Evolutionary conservation across 2,797 vertebrate genomes (phyloP).

Genomic region (Anas bahamensis): DNA sequence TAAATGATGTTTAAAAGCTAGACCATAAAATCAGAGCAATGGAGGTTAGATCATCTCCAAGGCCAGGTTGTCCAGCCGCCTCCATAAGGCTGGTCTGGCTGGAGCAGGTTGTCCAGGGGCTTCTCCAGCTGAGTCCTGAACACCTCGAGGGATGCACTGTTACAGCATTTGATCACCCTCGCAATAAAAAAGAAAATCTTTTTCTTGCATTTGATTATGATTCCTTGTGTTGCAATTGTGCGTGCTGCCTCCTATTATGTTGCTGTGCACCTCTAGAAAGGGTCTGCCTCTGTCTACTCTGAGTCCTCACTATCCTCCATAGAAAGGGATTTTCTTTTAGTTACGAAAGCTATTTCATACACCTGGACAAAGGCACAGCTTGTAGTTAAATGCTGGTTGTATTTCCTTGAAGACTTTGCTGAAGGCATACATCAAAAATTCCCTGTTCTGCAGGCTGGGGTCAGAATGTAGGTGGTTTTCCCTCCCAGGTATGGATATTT

Average conservation of each 20-base stretch:
- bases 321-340: neutral
- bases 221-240: neutral
- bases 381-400: neutral
- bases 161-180: neutral
- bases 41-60: neutral
- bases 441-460: neutral
- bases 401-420: constrained; percentile 19
- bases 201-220: neutral
- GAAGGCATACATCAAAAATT: neutral
- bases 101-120: neutral
- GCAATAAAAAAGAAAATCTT: accelerated
- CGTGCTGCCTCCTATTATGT: neutral
- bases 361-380: neutral
- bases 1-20: neutral
- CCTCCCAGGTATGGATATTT: neutral
- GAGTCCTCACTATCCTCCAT: neutral
- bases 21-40: neutral
- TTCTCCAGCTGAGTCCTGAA: neutral
- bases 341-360: neutral
- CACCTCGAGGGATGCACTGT: neutral
- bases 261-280: neutral
- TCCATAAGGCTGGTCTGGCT: neutral
- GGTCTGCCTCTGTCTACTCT: neutral
- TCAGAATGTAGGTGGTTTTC: neutral
- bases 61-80: neutral